Conservation (phyloP, 2,797 vertebrate species). For the Coreius guichenoti region DNA sequence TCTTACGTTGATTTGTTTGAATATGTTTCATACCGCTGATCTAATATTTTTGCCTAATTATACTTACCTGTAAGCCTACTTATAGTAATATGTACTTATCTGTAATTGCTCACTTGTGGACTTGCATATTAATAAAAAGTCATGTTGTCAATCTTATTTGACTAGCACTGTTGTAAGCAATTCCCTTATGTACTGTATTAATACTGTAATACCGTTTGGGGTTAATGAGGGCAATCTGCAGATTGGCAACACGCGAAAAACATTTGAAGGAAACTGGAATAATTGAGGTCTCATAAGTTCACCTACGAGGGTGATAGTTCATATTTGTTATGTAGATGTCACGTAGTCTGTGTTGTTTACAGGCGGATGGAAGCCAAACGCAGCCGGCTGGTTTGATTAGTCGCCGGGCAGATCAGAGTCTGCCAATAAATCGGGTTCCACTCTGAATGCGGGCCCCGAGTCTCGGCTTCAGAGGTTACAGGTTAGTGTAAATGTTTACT, state of each 20-base stretch:
- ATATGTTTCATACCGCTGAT: not conserved
- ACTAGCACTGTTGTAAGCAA: constrained; percentile 7
- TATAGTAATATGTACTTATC: constrained; percentile 17
- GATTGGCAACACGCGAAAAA: constrained; percentile 42
- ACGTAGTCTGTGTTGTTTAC: constrained; percentile 30
- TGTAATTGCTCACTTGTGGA: constrained; percentile 18
- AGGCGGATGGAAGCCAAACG: not conserved
- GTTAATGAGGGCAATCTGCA: constrained; percentile 50
- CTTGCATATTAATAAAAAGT: constrained; percentile 30
- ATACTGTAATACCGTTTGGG: constrained; percentile 18
- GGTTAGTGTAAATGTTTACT: constrained; percentile 76
- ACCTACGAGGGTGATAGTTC: not conserved
- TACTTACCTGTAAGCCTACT: not conserved
- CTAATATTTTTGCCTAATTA: no score
- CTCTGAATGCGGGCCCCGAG: constrained; percentile 37
- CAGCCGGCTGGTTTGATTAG: constrained; percentile 53
- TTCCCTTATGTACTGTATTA: constrained; percentile 44
- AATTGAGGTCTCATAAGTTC: constrained; percentile 38
- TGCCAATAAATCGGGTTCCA: constrained; percentile 40
- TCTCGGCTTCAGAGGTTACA: constrained; percentile 52
- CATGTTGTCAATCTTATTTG: constrained; percentile 41
- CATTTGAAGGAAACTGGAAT: constrained; percentile 47
- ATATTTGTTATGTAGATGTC: constrained; percentile 43
- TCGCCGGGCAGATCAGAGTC: constrained; percentile 50
- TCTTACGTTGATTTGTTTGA: not conserved